These are phyloP conservation scores for Pelecanoides urinatrix DNA, from an alignment of 2,113 vertebrate species.

Conservation along the genomic window DNA sequence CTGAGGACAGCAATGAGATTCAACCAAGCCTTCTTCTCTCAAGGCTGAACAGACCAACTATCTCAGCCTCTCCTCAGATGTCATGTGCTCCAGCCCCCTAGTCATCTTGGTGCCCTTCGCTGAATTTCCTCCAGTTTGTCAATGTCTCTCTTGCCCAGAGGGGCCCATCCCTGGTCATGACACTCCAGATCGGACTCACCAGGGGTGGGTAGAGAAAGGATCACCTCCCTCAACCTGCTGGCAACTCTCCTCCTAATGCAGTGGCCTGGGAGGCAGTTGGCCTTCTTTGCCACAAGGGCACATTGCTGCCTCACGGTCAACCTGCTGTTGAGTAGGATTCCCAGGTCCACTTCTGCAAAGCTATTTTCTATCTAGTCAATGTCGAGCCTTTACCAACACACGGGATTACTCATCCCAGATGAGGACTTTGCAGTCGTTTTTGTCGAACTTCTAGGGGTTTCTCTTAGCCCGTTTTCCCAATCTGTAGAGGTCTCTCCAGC, in stretches of 20 bases:
- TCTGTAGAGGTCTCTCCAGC: neutral
- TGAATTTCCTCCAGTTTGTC: neutral
- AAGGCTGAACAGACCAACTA: neutral
- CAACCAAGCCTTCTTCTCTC: fast-evolving
- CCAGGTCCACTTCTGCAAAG: neutral
- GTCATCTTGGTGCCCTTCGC: neutral
- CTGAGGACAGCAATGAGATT: neutral
- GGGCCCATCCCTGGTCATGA: fast-evolving
- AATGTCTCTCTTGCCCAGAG: neutral
- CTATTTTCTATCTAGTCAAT: neutral
- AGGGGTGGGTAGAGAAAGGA: neutral
- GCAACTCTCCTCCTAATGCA: neutral
- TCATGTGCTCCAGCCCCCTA: neutral
- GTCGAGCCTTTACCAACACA: neutral
- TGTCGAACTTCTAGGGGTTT: neutral
- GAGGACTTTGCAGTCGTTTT: neutral
- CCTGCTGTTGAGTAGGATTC: neutral
- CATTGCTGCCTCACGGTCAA: neutral
- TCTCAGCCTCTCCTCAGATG: neutral
- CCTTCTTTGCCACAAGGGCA: neutral
- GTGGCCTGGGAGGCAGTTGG: neutral
- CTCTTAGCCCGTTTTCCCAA: neutral
- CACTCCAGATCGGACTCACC: neutral
- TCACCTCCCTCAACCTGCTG: neutral
- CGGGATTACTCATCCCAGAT: neutral